Evolutionary conservation across 1,140 invertebrate species (phyloP), one percentile per base, ranked within the genome.

Genomic region (Diuraphis noxia): DNA sequence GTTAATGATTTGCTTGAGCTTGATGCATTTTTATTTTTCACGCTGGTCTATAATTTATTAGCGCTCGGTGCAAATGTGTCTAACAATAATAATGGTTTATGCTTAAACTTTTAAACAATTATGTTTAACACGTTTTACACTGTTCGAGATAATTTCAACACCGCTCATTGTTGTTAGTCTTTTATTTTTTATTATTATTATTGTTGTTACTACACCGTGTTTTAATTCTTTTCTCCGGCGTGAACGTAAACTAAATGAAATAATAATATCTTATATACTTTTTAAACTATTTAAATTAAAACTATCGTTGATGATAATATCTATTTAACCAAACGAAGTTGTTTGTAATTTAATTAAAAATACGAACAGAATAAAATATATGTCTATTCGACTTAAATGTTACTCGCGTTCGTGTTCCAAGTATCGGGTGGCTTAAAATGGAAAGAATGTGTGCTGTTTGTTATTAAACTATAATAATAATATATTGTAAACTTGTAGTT

Each of bases 201-300:
- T 49, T 79, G 23, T 72, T 72, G 56, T 72, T n/a, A 72, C n/a
- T 72, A 72, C 13, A 72, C 30, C 13, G 10, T 72, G 56, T 72
- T n/a, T n/a, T 72, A 72, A 72, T 72, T 72, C 56, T 72, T n/a
- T n/a, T n/a, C 21, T 21, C 19, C 13, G 56, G 17, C 30, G 56
- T 38, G 19, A 7, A 79, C 34, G 36, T 79, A 79, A 79, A 36
- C 17, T 77, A 79, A 79, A 79, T 23, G 17, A 38, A 82, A 82
- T 25, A 82, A 82, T 82, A 82, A 40, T 82, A 82, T 82, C 56
- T 72, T 34, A 13, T 72, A n/a, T 72, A 72, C 56, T 72, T 72
- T 40, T 40, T 82, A 82, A 40, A 82, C 38, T 82, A 82, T 82
- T 82, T 40, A 82, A 82, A 82, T 82, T 82, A 40, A 82, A 82